Base-by-base conservation (phyloP, 1,140 invertebrate genomes). In the Heliconius hermathena region DNA sequence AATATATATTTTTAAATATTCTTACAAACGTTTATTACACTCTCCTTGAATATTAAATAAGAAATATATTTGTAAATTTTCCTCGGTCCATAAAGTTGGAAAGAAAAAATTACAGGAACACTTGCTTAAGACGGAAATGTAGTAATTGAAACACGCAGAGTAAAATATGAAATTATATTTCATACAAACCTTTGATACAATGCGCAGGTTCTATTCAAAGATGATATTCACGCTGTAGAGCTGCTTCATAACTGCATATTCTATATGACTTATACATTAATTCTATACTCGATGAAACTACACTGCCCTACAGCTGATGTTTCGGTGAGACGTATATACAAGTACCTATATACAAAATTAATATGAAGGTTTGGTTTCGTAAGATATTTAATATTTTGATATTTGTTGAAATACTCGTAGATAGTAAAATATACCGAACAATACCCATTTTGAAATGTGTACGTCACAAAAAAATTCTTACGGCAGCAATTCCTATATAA, bases 31-130 rank as follows among this genome's bases (percentile, higher is more conserved):
- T 13, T 13, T 29, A 29, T n/a, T 66, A 66, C 22, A 16, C 60
- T 66, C 54, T 22, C 13, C 60, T 66, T 66, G 22, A 29, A 66
- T 26, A 66, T 66, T 66, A 66, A 26, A 66, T 66, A 66, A 66
- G 26, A 66, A 66, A 66, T 66, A 66, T 66, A 29, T 66, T 29
- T 29, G 22, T 29, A 66, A 29, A 26, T 66, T 66, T 66, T 66
- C 54, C 54, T 29, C 5, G 11, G 26, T 5, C 22, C 60, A 66
- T 29, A 66, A 29, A 66, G 60, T 9, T 66, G 11, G 29, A 66
- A 66, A 66, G 60, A 66, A 66, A 66, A 26, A 29, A 66, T 66
- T 29, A 66, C 60, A 66, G 60, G 60, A 66, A 66, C 60, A 66
- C 60, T 29, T 29, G 26, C 4, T 66, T 66, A 29, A 26, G 60